phyloP scores from a whole-genome alignment of 2,888 invertebrate species.

The Leptinotarsa tumamoca region DNA sequence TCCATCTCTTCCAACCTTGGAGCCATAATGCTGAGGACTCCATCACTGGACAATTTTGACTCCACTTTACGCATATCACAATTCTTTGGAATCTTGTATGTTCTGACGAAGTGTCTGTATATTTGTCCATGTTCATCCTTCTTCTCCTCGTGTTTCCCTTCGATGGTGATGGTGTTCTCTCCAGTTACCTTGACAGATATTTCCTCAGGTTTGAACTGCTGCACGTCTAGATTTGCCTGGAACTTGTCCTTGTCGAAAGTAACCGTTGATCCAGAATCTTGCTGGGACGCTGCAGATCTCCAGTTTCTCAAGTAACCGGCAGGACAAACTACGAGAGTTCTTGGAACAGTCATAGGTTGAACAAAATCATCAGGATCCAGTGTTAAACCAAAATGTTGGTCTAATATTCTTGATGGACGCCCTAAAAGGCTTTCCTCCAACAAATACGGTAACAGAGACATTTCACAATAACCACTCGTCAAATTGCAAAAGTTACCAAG shows the following conservation, averaged over 20 bases:
- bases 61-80: conserved; percentile 35
- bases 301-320: conserved; percentile 42
- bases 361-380: conserved; percentile 27
- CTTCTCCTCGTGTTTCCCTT: conserved; percentile 43
- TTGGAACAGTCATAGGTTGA: conserved; percentile 27
- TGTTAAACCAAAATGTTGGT: conserved; percentile 29
- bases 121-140: conserved; percentile 42
- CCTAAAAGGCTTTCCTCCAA: conserved; percentile 7
- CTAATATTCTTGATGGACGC: conserved; percentile 20
- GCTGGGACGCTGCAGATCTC: conserved; percentile 37
- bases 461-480: background rate
- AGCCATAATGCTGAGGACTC: conserved; percentile 37
- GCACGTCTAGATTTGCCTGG: conserved; percentile 43
- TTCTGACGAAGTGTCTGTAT: conserved; percentile 41
- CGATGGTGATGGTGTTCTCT: conserved; percentile 38
- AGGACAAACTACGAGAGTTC: conserved; percentile 22
- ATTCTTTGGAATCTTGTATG: conserved; percentile 37
- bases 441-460: conserved; percentile 29
- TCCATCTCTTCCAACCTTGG: conserved; percentile 31
- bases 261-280: conserved; percentile 30
- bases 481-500: too few relatives aligned
- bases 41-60: conserved; percentile 41
- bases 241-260: conserved; percentile 40
- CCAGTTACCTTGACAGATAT: conserved; percentile 38
- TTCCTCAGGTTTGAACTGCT: conserved; percentile 44